Evolutionary conservation across 30 jellyfish, hydroid and myxozoan genomes (phyloP).

Genomic region (Aurelia sp.): DNA sequence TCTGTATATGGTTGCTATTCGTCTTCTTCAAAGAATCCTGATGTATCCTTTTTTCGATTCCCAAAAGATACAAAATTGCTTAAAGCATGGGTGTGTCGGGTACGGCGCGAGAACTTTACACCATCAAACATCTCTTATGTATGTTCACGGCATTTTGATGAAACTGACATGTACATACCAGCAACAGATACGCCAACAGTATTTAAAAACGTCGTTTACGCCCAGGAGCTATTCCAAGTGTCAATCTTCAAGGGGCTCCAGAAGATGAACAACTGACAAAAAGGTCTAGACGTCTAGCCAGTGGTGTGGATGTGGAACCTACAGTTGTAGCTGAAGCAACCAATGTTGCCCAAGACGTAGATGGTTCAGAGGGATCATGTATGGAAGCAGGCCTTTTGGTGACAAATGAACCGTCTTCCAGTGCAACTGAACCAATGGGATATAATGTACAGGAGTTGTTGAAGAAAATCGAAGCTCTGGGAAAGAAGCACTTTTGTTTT

Average conservation of each 20-base stretch:
- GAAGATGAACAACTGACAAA: constrained; percentile 8
- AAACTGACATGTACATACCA: background rate
- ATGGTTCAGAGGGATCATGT: background rate
- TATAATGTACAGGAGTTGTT: background rate
- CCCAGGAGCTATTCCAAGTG: constrained; percentile 9
- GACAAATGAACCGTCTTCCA: background rate
- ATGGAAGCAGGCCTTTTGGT: background rate
- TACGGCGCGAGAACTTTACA: background rate
- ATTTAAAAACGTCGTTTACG: background rate
- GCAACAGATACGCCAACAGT: constrained; percentile 16
- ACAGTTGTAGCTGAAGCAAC: background rate
- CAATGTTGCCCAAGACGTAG: background rate
- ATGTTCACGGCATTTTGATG: constrained; percentile 14
- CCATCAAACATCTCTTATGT: constrained; percentile 6
- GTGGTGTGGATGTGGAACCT: background rate
- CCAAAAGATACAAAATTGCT: too few species aligned
- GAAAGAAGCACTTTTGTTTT: background rate
- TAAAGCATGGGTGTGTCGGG: constrained; percentile 13
- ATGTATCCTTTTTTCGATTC: too few species aligned
- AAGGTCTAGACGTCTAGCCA: background rate
- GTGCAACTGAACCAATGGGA: background rate
- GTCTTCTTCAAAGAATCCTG: too few species aligned
- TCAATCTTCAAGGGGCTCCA: constrained; percentile 13
- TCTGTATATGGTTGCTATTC: too few species aligned
- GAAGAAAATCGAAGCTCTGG: background rate